These are phyloP conservation scores for Agraylea sexmaculata DNA, from an alignment of 1,140 invertebrate genomes.

Conservation along the genomic window DNA sequence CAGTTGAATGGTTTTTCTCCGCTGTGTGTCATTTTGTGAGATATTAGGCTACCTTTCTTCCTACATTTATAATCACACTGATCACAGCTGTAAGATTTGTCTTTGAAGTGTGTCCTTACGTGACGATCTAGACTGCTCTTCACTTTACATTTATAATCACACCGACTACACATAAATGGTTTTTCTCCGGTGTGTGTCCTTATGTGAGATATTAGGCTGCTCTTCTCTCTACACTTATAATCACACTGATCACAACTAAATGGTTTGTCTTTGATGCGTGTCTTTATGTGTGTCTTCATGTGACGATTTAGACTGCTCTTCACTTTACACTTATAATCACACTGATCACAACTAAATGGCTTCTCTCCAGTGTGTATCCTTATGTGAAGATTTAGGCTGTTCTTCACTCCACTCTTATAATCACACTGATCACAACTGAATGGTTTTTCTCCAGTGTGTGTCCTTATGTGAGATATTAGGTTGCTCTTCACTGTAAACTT, in stretches of 20 bases:
- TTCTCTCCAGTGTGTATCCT: constrained; percentile 41
- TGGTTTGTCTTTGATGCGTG: constrained; percentile 40
- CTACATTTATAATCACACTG: constrained; percentile 12
- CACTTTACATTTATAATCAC: constrained; percentile 7
- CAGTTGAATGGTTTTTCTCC: constrained; percentile 14
- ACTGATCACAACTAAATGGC: constrained; percentile 36
- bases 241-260: constrained; percentile 43
- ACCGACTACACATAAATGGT: constrained; percentile 11
- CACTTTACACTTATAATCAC: constrained; percentile 20
- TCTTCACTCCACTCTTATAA: too few relatives aligned
- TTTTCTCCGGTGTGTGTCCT: constrained; percentile 16
- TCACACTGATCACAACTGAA: too few relatives aligned
- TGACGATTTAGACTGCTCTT: too few relatives aligned
- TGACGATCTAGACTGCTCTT: constrained; percentile 12
- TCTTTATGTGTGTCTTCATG: constrained; percentile 34
- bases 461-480: too few relatives aligned
- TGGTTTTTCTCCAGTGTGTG: too few relatives aligned
- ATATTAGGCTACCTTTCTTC: constrained; percentile 10
- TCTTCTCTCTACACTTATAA: constrained; percentile 32
- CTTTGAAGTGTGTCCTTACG: constrained; percentile 10
- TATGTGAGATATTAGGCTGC: constrained; percentile 21
- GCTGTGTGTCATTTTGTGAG: constrained; percentile 12
- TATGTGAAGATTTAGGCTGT: too few relatives aligned
- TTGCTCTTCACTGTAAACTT: too few relatives aligned
- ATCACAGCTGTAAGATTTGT: constrained; percentile 14